Percentiles rank a stretch among this genome's conserved stretches.
These are phyloP conservation scores for Drosophila kokeensis DNA, from an alignment of 2,888 invertebrate species.

Conservation along the genomic window DNA sequence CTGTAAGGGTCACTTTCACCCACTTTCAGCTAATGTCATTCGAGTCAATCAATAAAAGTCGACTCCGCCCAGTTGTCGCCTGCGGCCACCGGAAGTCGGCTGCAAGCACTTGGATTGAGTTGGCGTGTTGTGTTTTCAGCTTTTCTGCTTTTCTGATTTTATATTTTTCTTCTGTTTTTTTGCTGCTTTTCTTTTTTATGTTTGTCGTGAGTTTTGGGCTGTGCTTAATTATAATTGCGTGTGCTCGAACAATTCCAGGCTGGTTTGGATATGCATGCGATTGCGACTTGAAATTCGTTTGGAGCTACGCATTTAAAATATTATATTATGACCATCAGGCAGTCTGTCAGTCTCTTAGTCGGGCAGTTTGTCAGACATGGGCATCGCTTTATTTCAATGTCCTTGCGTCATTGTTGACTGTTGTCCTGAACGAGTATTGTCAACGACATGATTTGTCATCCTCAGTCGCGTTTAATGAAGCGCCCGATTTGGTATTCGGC, in stretches of 20 bases:
- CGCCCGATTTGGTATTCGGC: constrained; percentile 49
- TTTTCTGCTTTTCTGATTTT: constrained; percentile 1
- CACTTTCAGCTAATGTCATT: constrained; percentile 39
- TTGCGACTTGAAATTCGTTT: constrained; percentile 31
- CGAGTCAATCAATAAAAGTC: constrained; percentile 10
- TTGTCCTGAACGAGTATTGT: constrained; percentile 62
- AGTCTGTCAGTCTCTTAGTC: constrained; percentile 17
- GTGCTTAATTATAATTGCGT: constrained; percentile 82
- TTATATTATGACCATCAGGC: constrained; percentile 38
- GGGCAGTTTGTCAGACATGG: constrained; percentile 38
- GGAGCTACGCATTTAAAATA: constrained; percentile 55
- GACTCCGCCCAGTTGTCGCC: constrained; percentile 36
- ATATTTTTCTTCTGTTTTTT: constrained; percentile 23
- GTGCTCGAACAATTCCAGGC: constrained; percentile 60
- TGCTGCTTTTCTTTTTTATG: constrained; percentile 29
- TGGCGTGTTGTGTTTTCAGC: constrained; percentile 57
- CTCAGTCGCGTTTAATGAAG: constrained; percentile 63
- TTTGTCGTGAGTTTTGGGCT: constrained; percentile 62
- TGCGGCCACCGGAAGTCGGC: constrained; percentile 43
- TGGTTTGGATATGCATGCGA: constrained; percentile 38
- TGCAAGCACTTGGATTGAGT: constrained; percentile 18
- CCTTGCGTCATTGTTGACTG: constrained; percentile 64
- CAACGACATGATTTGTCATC: constrained; percentile 79
- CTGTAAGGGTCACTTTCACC: neutral
- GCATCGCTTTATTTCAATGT: constrained; percentile 51